Evolutionary conservation across 2,113 vertebrate genomes (phyloP).

Genomic region (Chloropsis hardwickii): DNA sequence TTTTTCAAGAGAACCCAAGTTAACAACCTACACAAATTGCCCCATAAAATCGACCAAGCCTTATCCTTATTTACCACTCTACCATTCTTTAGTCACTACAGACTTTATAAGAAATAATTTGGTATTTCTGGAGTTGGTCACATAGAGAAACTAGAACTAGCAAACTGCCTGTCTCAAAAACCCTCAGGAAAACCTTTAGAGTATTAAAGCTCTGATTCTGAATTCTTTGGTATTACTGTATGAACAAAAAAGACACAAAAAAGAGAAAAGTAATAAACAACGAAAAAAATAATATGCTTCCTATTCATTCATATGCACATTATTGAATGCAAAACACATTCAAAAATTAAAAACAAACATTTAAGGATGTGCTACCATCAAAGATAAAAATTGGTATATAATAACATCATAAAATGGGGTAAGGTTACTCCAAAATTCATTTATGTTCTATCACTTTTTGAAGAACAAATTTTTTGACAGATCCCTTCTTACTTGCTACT

Average conservation of each 20-base stretch:
- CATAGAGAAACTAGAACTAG: background rate
- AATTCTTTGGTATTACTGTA: background rate
- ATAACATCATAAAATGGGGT: background rate
- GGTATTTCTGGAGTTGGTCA: conserved; percentile 11
- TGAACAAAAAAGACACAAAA: background rate
- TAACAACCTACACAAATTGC: conserved; percentile 50
- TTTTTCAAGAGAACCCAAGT: conserved; percentile 22
- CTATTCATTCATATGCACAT: background rate
- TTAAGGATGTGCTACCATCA: background rate
- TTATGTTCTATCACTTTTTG: background rate
- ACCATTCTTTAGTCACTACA: background rate
- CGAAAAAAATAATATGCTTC: background rate
- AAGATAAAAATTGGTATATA: background rate
- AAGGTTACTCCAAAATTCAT: background rate
- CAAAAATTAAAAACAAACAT: background rate
- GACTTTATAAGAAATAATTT: background rate
- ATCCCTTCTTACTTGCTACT: background rate
- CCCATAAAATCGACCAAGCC: conserved; percentile 28
- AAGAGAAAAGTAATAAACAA: background rate
- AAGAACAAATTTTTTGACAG: background rate
- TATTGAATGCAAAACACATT: background rate
- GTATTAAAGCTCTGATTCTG: background rate
- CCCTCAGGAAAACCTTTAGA: background rate
- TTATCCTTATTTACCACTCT: conserved; percentile 36
- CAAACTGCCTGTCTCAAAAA: background rate